phyloP scores from a whole-genome alignment of 2,888 invertebrate species.

The Hirtodrosophila cameraria region DNA sequence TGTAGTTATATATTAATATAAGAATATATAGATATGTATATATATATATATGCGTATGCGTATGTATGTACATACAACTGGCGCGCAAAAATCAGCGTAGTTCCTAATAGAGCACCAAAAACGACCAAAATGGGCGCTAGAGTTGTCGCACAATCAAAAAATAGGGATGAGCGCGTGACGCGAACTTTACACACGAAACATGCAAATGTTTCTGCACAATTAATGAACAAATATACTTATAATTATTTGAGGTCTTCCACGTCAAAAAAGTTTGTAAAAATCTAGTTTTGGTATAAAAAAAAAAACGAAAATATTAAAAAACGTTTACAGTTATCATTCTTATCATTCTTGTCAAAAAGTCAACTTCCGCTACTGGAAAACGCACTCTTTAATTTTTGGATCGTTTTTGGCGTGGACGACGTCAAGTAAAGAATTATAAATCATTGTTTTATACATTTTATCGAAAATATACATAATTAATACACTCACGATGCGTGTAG shows the following conservation, averaged over 20 bases:
- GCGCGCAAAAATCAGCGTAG: slow-evolving; percentile 65
- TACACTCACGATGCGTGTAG: slow-evolving; percentile 8
- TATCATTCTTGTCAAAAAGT: too few species aligned
- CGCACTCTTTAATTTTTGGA: too few species aligned
- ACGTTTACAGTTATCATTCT: too few species aligned
- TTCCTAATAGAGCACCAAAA: slow-evolving; percentile 59
- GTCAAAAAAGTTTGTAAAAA: too few species aligned
- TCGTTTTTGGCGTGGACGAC: too few species aligned
- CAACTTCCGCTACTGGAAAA: too few species aligned
- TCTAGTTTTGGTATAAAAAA: too few species aligned
- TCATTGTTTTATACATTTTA: neutral
- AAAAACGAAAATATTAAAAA: too few species aligned
- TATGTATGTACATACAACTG: slow-evolving; percentile 53
- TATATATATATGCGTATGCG: slow-evolving; percentile 44
- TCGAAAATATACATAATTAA: neutral
- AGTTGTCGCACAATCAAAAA: slow-evolving; percentile 55
- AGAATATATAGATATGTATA: slow-evolving; percentile 15
- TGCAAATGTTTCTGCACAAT: too few species aligned
- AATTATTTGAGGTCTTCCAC: too few species aligned
- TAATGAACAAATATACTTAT: too few species aligned
- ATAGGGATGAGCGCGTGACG: slow-evolving; percentile 30
- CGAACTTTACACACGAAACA: slow-evolving; percentile 10
- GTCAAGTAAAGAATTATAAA: too few species aligned
- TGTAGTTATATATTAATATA: slow-evolving; percentile 44
- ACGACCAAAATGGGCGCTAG: slow-evolving; percentile 71